These are phyloP conservation scores for Chelidonichthys spinosus DNA, from an alignment of 2,797 vertebrate genomes.

Conservation along the genomic window DNA sequence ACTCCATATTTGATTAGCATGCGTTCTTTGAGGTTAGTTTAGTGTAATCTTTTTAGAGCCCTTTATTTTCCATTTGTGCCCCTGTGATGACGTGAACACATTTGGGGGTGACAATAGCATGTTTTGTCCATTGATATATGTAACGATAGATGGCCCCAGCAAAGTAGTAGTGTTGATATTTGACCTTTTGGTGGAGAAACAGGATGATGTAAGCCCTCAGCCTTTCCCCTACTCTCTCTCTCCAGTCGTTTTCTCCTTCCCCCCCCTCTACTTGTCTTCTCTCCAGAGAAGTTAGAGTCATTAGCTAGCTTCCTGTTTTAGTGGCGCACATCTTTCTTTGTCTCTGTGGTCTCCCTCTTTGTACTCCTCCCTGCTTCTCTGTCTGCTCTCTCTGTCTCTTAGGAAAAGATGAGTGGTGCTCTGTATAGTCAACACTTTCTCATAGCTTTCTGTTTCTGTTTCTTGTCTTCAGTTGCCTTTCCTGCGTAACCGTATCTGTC, in stretches of 20 bases:
- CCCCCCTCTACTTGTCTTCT: constrained; percentile 41
- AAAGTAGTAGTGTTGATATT: constrained; percentile 15
- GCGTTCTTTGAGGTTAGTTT: constrained; percentile 1
- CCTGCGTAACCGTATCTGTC: constrained; percentile 28
- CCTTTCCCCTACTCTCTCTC: constrained; percentile 27
- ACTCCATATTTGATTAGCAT: constrained; percentile 17
- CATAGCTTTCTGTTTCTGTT: constrained; percentile 42
- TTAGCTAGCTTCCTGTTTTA: constrained; percentile 69
- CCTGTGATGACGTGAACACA: neutral
- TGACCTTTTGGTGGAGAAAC: constrained; percentile 32
- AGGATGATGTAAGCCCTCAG: constrained; percentile 48
- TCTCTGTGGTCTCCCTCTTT: constrained; percentile 49
- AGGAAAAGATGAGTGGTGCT: constrained; percentile 61
- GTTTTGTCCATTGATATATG: neutral
- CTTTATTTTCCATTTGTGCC: constrained; percentile 9
- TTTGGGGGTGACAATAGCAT: neutral
- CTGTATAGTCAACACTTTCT: constrained; percentile 52
- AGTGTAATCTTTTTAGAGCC: constrained; percentile 16
- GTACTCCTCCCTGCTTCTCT: constrained; percentile 30
- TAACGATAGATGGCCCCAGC: neutral
- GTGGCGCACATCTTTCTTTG: constrained; percentile 60
- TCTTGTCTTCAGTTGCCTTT: constrained; percentile 28
- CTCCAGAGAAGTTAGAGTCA: constrained; percentile 66
- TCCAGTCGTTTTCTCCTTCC: constrained; percentile 11
- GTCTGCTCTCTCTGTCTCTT: constrained; percentile 31